Percentiles rank a stretch among this genome's conserved stretches.
These are phyloP conservation scores for Aphidoletes aphidimyza DNA, from an alignment of 2,888 invertebrate genomes.

Conservation along the genomic window DNA sequence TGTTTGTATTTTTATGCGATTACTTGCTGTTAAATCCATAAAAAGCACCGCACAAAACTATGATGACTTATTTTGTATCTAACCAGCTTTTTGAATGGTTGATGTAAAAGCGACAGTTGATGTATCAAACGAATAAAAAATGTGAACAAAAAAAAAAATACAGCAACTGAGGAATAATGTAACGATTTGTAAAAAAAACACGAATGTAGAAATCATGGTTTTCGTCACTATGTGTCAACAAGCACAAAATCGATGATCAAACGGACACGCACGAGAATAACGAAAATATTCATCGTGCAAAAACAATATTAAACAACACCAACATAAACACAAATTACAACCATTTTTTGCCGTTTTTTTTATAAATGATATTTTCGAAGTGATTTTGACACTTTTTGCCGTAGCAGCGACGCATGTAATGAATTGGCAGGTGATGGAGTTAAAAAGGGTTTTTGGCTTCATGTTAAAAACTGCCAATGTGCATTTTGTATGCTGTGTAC, in stretches of 20 bases:
- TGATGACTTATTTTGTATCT: constrained; percentile 29
- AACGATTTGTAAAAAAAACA: background rate
- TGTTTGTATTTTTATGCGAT: constrained; percentile 19
- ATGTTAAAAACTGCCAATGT: background rate
- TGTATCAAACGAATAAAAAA: background rate
- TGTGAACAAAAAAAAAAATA: background rate
- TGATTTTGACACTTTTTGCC: background rate
- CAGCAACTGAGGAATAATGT: background rate
- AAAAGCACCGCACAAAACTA: background rate
- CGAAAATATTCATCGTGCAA: background rate
- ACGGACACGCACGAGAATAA: background rate
- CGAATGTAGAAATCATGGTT: constrained; percentile 19
- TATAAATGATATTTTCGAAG: background rate
- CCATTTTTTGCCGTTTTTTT: background rate
- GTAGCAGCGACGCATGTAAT: background rate
- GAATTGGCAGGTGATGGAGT: constrained; percentile 31
- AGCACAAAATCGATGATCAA: constrained; percentile 10
- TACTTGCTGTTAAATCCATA: constrained; percentile 36
- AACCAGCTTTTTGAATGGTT: background rate
- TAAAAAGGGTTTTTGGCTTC: background rate
- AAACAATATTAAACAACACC: constrained; percentile 16
- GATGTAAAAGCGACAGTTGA: no score
- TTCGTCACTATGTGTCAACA: constrained; percentile 24
- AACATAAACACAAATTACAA: background rate
- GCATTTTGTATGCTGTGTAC: no score